Conservation (phyloP, 23 tunicate species). For the Botrylloides violaceus region DNA sequence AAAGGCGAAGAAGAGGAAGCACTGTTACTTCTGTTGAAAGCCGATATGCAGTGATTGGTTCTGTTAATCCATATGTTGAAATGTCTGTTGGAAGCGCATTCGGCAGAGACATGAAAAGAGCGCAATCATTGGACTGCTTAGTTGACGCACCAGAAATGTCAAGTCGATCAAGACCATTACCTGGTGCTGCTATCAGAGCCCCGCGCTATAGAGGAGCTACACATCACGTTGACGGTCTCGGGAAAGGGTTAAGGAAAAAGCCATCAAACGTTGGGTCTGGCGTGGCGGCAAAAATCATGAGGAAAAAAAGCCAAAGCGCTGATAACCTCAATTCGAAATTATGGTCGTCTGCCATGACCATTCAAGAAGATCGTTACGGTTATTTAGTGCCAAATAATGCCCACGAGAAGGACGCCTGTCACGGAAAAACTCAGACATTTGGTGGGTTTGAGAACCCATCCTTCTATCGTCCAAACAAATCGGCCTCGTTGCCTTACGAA, state of each 20-base stretch:
- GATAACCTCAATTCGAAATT: not conserved
- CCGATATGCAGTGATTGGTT: not conserved
- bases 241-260: not conserved
- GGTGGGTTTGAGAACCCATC: not conserved
- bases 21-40: not conserved
- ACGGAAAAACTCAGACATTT: not conserved
- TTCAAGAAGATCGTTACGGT: slow-evolving; percentile 1
- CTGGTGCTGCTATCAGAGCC: not conserved
- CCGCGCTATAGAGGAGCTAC: not conserved
- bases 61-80: not conserved
- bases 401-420: not conserved
- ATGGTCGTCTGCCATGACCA: not conserved
- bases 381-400: not conserved
- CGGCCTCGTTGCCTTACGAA: not conserved
- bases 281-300: not conserved
- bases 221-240: not conserved
- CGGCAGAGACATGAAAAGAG: not conserved
- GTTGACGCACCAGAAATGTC: not conserved
- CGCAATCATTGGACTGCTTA: not conserved
- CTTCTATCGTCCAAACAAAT: not conserved
- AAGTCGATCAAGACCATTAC: not conserved
- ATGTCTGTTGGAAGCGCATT: not conserved
- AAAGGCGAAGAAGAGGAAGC: not conserved
- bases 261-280: not conserved
- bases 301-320: not conserved